phyloP scores from a whole-genome alignment of 1,140 invertebrate genomes.

The Cydia fagiglandana region DNA sequence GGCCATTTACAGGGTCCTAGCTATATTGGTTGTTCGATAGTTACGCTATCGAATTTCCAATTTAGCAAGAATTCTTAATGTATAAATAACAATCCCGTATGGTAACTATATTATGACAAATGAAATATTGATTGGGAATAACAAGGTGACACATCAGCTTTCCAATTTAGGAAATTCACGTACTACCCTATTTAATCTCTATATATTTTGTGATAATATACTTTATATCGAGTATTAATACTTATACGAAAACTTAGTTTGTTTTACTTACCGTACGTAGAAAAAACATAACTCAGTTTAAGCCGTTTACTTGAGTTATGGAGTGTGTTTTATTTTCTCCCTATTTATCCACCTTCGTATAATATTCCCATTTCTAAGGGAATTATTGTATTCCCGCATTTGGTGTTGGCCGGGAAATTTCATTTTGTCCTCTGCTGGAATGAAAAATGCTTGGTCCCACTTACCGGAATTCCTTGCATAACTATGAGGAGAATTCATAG shows the following conservation, averaged over 20 bases:
- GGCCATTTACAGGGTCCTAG: too few relatives aligned
- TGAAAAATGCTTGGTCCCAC: slow-evolving; percentile 30
- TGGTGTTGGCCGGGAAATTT: slow-evolving; percentile 18
- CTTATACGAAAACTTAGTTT: not conserved
- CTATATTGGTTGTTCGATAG: too few relatives aligned
- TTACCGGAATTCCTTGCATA: slow-evolving; percentile 17
- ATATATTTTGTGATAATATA: too few relatives aligned
- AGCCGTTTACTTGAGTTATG: slow-evolving; percentile 22
- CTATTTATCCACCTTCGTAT: slow-evolving; percentile 27
- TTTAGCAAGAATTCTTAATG: too few relatives aligned
- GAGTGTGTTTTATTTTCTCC: slow-evolving; percentile 30
- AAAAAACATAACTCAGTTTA: slow-evolving; percentile 7
- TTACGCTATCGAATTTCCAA: too few relatives aligned
- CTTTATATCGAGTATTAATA: too few relatives aligned
- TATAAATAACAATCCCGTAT: too few relatives aligned
- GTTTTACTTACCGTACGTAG: not conserved
- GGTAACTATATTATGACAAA: too few relatives aligned
- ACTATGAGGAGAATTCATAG: slow-evolving; percentile 7
- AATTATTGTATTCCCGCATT: slow-evolving; percentile 28
- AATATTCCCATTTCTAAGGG: slow-evolving; percentile 25
- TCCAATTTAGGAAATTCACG: too few relatives aligned
- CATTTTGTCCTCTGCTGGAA: slow-evolving; percentile 20
- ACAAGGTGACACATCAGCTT: too few relatives aligned
- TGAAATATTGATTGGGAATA: too few relatives aligned
- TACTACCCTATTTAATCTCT: too few relatives aligned